These are phyloP conservation scores for Poeciliopsis paucimaculata DNA, from an alignment of 2,797 vertebrate genomes.

Conservation along the genomic window DNA sequence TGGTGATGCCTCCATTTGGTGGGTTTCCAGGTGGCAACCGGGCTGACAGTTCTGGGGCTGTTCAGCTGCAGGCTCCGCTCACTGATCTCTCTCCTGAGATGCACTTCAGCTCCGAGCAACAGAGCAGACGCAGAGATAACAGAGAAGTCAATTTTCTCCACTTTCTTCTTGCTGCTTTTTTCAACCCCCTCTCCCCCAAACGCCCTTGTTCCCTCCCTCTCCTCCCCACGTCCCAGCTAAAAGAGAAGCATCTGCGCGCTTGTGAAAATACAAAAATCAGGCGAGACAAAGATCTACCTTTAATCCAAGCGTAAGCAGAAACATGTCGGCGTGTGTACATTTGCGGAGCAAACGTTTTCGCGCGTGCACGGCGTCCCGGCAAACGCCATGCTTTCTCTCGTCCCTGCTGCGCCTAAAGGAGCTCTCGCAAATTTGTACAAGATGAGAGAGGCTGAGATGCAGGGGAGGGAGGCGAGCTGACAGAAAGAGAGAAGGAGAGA, in stretches of 20 bases:
- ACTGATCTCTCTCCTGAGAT: slow-evolving; percentile 57
- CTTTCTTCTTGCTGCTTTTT: slow-evolving; percentile 33
- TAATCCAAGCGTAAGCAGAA: slow-evolving; percentile 38
- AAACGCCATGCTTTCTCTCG: slow-evolving; percentile 44
- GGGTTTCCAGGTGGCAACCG: slow-evolving; percentile 47
- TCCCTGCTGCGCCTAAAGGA: slow-evolving; percentile 65
- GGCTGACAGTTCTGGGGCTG: slow-evolving; percentile 32
- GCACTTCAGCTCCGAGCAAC: slow-evolving; percentile 38
- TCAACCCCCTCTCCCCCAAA: neutral
- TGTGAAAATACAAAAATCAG: slow-evolving; percentile 29
- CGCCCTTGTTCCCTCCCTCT: neutral
- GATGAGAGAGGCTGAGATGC: slow-evolving; percentile 65
- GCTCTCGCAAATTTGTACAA: slow-evolving; percentile 67
- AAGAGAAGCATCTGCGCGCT: slow-evolving; percentile 35
- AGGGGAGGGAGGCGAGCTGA: slow-evolving; percentile 44
- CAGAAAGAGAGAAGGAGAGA: slow-evolving; percentile 25
- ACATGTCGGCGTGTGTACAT: slow-evolving; percentile 33
- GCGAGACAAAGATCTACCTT: slow-evolving; percentile 55
- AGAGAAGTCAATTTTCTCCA: slow-evolving; percentile 40
- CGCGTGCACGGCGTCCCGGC: slow-evolving; percentile 42
- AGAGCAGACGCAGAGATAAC: slow-evolving; percentile 37
- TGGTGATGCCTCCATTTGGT: slow-evolving; percentile 43
- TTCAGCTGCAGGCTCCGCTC: slow-evolving; percentile 48
- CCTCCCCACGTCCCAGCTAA: neutral
- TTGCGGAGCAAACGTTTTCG: slow-evolving; percentile 47